Evolutionary conservation across 1,140 invertebrate genomes (phyloP).

Genomic region (Catajapyx aquilonaris): DNA sequence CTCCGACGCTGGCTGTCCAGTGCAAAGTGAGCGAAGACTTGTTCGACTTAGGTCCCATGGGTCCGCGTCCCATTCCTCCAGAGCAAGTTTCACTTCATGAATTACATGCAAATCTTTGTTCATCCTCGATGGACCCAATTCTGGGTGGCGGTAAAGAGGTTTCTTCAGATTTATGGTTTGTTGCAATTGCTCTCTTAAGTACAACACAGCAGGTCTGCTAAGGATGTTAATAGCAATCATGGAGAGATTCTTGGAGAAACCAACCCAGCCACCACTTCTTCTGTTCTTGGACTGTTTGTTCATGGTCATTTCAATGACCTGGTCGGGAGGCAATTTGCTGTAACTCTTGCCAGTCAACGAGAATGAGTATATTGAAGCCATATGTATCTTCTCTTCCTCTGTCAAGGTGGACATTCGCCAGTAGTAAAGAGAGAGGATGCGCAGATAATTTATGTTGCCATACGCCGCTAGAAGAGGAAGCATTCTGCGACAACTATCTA

Average conservation of each 20-base stretch:
- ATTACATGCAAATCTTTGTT: background rate
- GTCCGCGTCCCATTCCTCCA: background rate
- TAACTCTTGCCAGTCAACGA: background rate
- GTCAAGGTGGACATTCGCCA: slow-evolving; percentile 1
- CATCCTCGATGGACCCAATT: slow-evolving; percentile 1
- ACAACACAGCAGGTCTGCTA: slow-evolving; percentile 3
- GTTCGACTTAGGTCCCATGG: background rate
- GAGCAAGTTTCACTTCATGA: background rate
- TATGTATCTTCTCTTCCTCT: too few relatives aligned
- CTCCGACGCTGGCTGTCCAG: background rate
- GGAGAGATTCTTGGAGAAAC: slow-evolving; percentile 1
- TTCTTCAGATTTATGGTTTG: slow-evolving; percentile 3
- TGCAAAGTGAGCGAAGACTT: background rate
- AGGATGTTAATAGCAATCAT: slow-evolving; percentile 4
- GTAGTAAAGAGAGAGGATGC: slow-evolving; percentile 3
- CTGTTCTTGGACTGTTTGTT: slow-evolving; percentile 4
- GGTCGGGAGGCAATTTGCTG: background rate
- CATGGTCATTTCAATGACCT: slow-evolving; percentile 5
- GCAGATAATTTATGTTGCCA: slow-evolving; percentile 3
- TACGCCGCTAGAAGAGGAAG: slow-evolving; percentile 1
- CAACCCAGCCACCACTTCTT: slow-evolving; percentile 4
- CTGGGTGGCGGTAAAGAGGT: slow-evolving; percentile 1
- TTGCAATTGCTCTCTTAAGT: slow-evolving; percentile 5
- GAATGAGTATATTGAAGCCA: background rate
- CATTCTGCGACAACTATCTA: slow-evolving; percentile 2